Evolutionary conservation across 1,140 invertebrate genomes (phyloP).

Genomic region (Lordiphosa clarofinis): DNA sequence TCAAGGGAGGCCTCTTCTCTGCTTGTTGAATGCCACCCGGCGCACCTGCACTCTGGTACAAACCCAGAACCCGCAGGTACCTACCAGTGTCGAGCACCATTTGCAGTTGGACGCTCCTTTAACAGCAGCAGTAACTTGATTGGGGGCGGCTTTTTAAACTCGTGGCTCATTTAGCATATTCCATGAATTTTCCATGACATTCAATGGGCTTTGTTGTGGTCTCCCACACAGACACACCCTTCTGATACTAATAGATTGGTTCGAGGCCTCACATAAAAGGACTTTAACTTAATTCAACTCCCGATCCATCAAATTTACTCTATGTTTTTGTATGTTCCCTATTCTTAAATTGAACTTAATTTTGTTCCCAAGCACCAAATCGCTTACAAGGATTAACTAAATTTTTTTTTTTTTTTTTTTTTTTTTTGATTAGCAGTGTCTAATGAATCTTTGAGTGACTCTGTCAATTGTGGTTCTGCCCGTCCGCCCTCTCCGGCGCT

Average conservation of each 20-base stretch:
- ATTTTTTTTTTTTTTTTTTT: background rate
- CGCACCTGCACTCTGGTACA: slow-evolving; percentile 3
- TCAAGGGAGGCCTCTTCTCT: slow-evolving; percentile 6
- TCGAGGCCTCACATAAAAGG: no score
- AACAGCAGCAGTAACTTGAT: slow-evolving; percentile 18
- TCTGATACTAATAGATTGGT: background rate
- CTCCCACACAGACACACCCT: background rate
- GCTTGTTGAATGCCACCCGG: slow-evolving; percentile 53
- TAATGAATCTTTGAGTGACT: background rate
- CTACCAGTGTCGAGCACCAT: slow-evolving; percentile 41
- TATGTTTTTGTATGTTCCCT: no score
- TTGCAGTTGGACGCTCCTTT: slow-evolving; percentile 43
- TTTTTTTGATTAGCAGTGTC: background rate
- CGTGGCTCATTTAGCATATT: slow-evolving; percentile 12
- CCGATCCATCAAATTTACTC: no score
- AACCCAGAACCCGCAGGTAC: slow-evolving; percentile 24
- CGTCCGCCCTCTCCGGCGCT: background rate
- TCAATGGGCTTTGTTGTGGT: slow-evolving; percentile 3
- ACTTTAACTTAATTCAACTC: no score
- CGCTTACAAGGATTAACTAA: background rate
- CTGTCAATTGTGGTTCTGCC: background rate
- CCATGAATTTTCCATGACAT: slow-evolving; percentile 39
- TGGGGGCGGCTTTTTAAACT: slow-evolving; percentile 28
- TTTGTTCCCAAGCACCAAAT: no score
- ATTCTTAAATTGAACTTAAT: no score